A percentile compares a stretch with the other conserved stretches of the same genome.
These are phyloP conservation scores for Limnephilus lunatus DNA, from an alignment of 2,888 invertebrate species.

Conservation along the genomic window DNA sequence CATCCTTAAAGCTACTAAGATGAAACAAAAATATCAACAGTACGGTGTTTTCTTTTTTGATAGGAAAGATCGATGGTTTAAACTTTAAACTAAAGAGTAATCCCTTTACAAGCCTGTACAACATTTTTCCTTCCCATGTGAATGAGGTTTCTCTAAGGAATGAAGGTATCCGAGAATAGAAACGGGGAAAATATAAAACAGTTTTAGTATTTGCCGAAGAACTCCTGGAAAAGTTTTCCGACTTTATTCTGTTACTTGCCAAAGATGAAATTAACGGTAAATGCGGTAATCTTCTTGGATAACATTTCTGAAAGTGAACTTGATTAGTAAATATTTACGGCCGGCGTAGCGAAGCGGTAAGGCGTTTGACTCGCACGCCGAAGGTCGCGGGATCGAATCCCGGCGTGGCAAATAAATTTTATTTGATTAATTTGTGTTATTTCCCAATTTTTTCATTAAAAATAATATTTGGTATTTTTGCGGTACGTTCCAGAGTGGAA, in stretches of 20 bases:
- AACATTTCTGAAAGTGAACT: conserved; percentile 15
- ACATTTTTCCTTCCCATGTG: neutral
- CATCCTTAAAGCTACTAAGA: neutral
- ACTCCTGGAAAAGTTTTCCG: neutral
- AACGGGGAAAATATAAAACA: neutral
- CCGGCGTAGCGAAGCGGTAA: too few species aligned
- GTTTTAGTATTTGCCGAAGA: neutral
- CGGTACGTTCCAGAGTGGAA: too few species aligned
- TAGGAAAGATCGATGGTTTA: neutral
- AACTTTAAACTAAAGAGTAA: too few species aligned
- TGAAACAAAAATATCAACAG: too few species aligned
- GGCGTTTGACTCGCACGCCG: too few species aligned
- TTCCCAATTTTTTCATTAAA: too few species aligned
- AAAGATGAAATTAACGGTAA: conserved; percentile 31
- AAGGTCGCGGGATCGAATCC: too few species aligned
- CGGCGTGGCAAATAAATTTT: too few species aligned
- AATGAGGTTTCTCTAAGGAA: neutral
- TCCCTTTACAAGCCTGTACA: too few species aligned
- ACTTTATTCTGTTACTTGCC: conserved; percentile 22
- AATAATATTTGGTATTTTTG: too few species aligned
- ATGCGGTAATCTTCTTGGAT: conserved; percentile 25
- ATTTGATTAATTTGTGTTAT: too few species aligned
- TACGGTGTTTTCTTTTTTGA: neutral
- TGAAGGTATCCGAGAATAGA: neutral
- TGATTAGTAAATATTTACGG: neutral